Evolutionary conservation across 2,797 vertebrate genomes (phyloP).

Genomic region (Myripristis jacobus): DNA sequence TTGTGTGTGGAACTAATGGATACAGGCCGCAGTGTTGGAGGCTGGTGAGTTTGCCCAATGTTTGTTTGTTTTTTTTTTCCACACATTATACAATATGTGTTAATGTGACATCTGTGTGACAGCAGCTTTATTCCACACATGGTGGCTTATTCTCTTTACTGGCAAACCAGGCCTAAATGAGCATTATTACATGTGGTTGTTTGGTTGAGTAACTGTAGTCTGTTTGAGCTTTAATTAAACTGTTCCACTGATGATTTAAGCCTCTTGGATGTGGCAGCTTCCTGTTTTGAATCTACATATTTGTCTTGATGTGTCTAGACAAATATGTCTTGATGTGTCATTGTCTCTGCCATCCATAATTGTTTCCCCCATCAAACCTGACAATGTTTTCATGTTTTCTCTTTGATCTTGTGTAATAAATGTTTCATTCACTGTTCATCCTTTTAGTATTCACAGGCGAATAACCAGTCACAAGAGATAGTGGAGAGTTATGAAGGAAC

Average conservation of each 20-base stretch:
- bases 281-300: slow-evolving; percentile 5
- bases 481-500: slow-evolving; percentile 60
- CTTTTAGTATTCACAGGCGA: slow-evolving; percentile 46
- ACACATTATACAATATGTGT: background rate
- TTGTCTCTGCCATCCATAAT: background rate
- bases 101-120: background rate
- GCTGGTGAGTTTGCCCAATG: slow-evolving; percentile 68
- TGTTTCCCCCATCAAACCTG: background rate
- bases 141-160: background rate
- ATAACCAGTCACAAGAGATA: slow-evolving; percentile 56
- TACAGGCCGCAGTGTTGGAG: slow-evolving; percentile 78
- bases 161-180: background rate
- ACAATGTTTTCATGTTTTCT: background rate
- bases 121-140: background rate
- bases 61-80: no score
- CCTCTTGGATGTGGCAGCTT: background rate
- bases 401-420: background rate
- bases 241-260: slow-evolving; percentile 19
- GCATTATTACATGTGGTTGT: slow-evolving; percentile 1
- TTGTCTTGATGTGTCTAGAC: background rate
- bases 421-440: background rate
- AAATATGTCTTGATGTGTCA: background rate
- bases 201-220: background rate
- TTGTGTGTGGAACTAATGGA: slow-evolving; percentile 83
- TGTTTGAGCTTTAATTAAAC: slow-evolving; percentile 35